Evolutionary conservation across 1,140 invertebrate species (phyloP).

Genomic region (Leguminivora glycinivorella): DNA sequence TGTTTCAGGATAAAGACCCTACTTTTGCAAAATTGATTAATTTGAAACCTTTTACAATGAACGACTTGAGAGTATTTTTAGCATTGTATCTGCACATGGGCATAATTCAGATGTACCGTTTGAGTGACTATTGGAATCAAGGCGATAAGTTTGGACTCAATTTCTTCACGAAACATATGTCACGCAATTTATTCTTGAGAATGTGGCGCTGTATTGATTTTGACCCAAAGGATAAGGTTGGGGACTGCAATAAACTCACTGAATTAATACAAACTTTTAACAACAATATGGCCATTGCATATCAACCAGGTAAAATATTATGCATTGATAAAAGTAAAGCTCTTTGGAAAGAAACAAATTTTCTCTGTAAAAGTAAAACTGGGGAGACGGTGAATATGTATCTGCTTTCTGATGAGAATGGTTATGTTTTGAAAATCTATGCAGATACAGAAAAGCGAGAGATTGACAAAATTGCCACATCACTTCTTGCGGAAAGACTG

Average conservation of each 20-base stretch:
- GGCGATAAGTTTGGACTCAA: constrained; percentile 4
- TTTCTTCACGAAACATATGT: constrained; percentile 11
- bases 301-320: neutral
- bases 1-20: neutral
- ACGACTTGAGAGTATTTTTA: constrained; percentile 10
- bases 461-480: neutral
- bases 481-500: constrained; percentile 1
- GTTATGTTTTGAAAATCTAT: constrained; percentile 10
- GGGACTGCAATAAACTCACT: neutral
- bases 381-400: neutral
- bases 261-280: constrained; percentile 1
- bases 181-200: neutral
- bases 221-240: constrained; percentile 5
- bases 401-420: constrained; percentile 11
- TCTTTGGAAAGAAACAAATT: neutral
- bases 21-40: neutral
- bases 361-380: neutral
- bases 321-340: neutral
- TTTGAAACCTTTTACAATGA: constrained; percentile 3
- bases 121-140: constrained; percentile 11
- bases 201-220: constrained; percentile 15
- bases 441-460: neutral
- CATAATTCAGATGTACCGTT: neutral
- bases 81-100: constrained; percentile 4
- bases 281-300: neutral